These are phyloP conservation scores for Gymnocheta viridis DNA, from an alignment of 2,888 invertebrate genomes.

Conservation along the genomic window DNA sequence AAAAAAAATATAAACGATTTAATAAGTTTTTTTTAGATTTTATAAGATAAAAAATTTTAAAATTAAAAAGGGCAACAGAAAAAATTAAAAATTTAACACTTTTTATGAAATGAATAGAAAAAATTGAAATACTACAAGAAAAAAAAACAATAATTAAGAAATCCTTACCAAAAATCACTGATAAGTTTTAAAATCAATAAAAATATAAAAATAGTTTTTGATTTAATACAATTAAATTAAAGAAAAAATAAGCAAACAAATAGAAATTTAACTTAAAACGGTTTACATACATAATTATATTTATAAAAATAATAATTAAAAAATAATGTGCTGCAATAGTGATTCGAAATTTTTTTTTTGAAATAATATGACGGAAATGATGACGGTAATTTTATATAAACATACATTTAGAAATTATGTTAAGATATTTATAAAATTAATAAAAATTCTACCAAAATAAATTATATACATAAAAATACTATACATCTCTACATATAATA, in stretches of 20 bases:
- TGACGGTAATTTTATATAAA: constrained; percentile 60
- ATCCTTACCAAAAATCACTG: constrained; percentile 66
- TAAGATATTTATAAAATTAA: constrained; percentile 53
- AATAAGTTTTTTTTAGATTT: constrained; percentile 64
- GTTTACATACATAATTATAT: constrained; percentile 48
- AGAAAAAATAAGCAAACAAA: constrained; percentile 8
- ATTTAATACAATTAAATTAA: constrained; percentile 51
- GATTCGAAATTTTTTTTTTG: constrained; percentile 45
- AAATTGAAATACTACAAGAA: constrained; percentile 31
- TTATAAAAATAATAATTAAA: constrained; percentile 30
- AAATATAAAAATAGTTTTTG: constrained; percentile 16
- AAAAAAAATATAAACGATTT: constrained; percentile 67
- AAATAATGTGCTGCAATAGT: constrained; percentile 59
- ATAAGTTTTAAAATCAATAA: constrained; percentile 63
- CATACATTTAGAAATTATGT: constrained; percentile 45
- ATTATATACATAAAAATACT: constrained; percentile 37
- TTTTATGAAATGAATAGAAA: constrained; percentile 57
- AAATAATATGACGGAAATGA: constrained; percentile 29
- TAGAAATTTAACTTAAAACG: constrained; percentile 44
- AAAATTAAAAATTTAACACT: constrained; percentile 34
- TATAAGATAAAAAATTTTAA: constrained; percentile 46
- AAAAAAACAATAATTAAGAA: constrained; percentile 54
- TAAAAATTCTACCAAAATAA: constrained; percentile 58
- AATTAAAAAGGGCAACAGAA: constrained; percentile 39
- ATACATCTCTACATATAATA: constrained; percentile 56